These are phyloP conservation scores for Mimumesa dahlbomi DNA, from an alignment of 2,888 invertebrate genomes.

Conservation along the genomic window DNA sequence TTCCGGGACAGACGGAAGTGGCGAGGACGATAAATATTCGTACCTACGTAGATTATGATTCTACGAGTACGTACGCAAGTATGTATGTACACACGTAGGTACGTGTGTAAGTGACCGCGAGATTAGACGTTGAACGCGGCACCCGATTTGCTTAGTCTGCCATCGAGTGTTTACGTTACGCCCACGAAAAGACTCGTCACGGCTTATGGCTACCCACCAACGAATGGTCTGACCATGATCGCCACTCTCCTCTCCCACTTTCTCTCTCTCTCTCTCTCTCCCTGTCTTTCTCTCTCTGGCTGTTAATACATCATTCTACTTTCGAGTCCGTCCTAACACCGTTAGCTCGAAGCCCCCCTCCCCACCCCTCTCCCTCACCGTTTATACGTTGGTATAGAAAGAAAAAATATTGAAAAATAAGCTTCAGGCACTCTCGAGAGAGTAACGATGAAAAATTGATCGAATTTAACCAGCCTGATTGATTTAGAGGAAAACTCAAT, in stretches of 20 bases:
- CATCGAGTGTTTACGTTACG: constrained; percentile 51
- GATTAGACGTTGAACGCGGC: constrained; percentile 36
- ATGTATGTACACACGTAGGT: neutral
- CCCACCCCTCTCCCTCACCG: too few species aligned
- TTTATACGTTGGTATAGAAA: too few species aligned
- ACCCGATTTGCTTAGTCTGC: constrained; percentile 56
- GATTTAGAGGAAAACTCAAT: too few species aligned
- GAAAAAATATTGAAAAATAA: too few species aligned
- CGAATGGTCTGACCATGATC: constrained; percentile 23
- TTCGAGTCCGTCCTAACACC: constrained; percentile 26
- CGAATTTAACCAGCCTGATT: too few species aligned
- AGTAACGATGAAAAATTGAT: too few species aligned
- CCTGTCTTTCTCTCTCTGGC: neutral
- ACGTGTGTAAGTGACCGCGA: constrained; percentile 12
- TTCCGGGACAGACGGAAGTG: constrained; percentile 42
- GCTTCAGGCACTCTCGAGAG: too few species aligned
- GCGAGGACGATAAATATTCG: constrained; percentile 15
- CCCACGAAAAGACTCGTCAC: constrained; percentile 35
- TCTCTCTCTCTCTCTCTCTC: neutral
- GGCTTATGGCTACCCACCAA: constrained; percentile 6
- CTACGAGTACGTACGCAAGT: constrained; percentile 7
- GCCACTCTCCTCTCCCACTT: constrained; percentile 5
- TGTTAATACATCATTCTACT: constrained; percentile 18
- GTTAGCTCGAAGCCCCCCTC: too few species aligned
- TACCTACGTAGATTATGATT: constrained; percentile 9